phyloP scores from a whole-genome alignment of 2,113 vertebrate species.

The Corvus hawaiiensis region DNA sequence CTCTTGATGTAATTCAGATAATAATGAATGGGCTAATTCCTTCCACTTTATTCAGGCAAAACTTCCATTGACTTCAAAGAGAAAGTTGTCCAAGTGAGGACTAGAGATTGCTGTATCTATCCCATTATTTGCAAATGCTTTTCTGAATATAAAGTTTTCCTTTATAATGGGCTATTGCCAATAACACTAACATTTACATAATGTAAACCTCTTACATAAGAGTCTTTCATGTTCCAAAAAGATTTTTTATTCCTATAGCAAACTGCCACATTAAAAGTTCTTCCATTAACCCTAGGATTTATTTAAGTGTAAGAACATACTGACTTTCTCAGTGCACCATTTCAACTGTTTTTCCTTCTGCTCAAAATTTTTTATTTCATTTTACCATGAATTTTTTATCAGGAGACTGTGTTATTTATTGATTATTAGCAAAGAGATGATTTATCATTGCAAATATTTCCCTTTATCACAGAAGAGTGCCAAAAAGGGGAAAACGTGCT shows the following conservation, averaged over 20 bases:
- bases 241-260: neutral
- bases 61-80: slow-evolving; percentile 55
- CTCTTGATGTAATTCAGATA: slow-evolving; percentile 58
- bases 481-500: neutral
- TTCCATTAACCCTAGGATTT: neutral
- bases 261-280: neutral
- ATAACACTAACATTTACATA: slow-evolving; percentile 46
- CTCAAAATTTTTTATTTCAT: neutral
- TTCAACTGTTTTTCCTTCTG: neutral
- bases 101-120: slow-evolving; percentile 15
- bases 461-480: neutral
- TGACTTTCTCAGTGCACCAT: neutral
- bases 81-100: slow-evolving; percentile 35
- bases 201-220: slow-evolving; percentile 23
- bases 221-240: neutral
- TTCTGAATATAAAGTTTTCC: neutral
- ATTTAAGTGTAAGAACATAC: neutral
- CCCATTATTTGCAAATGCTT: slow-evolving; percentile 29
- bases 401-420: neutral
- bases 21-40: slow-evolving; percentile 55
- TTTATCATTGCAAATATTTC: slow-evolving; percentile 21
- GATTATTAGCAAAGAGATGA: slow-evolving; percentile 17
- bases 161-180: neutral
- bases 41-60: slow-evolving; percentile 43
- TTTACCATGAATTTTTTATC: neutral